Conservation (phyloP, 2,888 invertebrate species). For the Lasioglossum marginatum region DNA sequence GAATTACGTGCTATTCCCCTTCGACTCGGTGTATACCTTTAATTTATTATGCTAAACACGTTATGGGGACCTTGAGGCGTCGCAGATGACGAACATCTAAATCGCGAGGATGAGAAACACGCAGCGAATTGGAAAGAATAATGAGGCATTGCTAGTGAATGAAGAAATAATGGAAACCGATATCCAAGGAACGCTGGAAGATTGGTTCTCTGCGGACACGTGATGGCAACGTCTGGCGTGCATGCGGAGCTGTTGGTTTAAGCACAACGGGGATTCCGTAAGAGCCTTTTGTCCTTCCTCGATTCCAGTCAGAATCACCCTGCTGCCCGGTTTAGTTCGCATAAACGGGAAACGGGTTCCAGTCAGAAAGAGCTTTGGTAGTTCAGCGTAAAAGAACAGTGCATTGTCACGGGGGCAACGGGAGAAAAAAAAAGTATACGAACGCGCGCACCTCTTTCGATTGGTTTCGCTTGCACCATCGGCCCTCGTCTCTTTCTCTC, state of each 20-base stretch:
- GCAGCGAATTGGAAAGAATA: not conserved
- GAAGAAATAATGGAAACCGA: constrained; percentile 16
- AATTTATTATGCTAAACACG: not conserved
- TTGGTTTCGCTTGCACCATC: constrained; percentile 44
- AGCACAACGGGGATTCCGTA: constrained; percentile 72
- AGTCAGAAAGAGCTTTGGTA: constrained; percentile 71
- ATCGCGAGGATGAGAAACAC: not conserved
- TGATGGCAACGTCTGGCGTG: constrained; percentile 32
- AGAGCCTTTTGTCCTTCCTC: constrained; percentile 76
- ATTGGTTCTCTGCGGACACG: constrained; percentile 31
- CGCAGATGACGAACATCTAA: not conserved
- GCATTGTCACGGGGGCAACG: constrained; percentile 62
- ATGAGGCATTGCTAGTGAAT: not conserved
- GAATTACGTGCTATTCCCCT: not conserved
- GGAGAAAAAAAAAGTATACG: constrained; percentile 39
- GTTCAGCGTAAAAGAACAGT: constrained; percentile 66
- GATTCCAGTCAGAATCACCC: constrained; percentile 75
- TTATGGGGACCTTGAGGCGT: not conserved
- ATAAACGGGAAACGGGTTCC: constrained; percentile 75
- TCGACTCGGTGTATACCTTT: not conserved
- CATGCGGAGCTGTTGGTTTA: constrained; percentile 61
- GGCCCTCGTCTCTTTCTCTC: constrained; percentile 12
- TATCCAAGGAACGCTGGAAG: constrained; percentile 31
- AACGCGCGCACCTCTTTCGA: constrained; percentile 59
- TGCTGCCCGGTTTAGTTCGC: constrained; percentile 69